Evolutionary conservation across 2,113 vertebrate species (phyloP).

Genomic region (Cyanoliseus patagonus): DNA sequence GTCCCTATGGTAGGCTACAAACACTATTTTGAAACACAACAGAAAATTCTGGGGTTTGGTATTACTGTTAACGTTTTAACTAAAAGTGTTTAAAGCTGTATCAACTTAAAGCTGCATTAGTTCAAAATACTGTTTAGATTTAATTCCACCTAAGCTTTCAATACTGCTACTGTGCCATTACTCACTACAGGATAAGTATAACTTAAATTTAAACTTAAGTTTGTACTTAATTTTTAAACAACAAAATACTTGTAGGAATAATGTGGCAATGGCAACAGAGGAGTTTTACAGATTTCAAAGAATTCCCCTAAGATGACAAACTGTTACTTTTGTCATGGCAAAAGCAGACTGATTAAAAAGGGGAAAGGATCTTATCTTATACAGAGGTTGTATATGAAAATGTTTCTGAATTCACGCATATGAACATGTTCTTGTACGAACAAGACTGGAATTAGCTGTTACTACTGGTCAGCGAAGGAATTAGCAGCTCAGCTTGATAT

Average conservation of each 20-base stretch:
- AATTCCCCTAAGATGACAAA: neutral
- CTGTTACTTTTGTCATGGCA: neutral
- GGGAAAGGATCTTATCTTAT: neutral
- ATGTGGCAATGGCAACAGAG: neutral
- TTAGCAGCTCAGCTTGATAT: neutral
- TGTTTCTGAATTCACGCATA: neutral
- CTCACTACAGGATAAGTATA: neutral
- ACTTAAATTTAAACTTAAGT: neutral
- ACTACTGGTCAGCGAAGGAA: neutral
- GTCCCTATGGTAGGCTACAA: neutral
- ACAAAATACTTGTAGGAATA: neutral
- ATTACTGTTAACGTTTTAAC: neutral
- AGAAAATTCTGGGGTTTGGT: neutral
- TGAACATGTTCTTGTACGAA: neutral
- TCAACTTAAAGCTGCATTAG: neutral
- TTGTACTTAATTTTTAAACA: neutral
- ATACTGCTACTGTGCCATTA: neutral
- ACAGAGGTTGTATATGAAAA: neutral
- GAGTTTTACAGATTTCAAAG: neutral
- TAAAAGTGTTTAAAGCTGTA: neutral
- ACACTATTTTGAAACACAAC: neutral
- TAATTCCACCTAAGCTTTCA: neutral
- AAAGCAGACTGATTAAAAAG: neutral
- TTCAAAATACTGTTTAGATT: neutral
- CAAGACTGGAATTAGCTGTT: neutral